Conservation (phyloP, 35 echinoderm and acorn worm species). For the Apostichopus japonicus region DNA sequence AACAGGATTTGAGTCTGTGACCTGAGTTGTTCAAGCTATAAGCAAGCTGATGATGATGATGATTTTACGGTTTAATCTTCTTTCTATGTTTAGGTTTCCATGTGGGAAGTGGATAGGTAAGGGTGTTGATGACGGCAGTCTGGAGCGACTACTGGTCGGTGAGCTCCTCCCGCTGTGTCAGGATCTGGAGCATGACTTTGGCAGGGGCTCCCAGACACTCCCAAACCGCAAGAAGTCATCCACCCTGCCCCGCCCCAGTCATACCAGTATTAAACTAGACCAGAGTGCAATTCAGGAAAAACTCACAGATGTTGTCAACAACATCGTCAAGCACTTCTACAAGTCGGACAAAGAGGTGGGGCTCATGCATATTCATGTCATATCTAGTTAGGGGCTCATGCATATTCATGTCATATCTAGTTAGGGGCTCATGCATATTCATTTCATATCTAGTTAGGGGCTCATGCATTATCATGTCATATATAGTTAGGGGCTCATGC, state of each 20-base stretch:
- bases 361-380: slow-evolving; percentile 18
- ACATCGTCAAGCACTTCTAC: slow-evolving; percentile 99
- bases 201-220: slow-evolving; percentile 69
- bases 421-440: no score
- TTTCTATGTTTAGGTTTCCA: slow-evolving; percentile 66
- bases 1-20: no score
- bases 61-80: no score
- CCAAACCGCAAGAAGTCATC: slow-evolving; percentile 56
- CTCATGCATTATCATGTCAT: no score
- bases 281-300: slow-evolving; percentile 86
- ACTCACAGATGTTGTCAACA: slow-evolving; percentile 95
- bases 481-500: no score
- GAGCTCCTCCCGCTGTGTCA: slow-evolving; percentile 72
- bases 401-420: no score
- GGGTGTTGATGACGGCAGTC: slow-evolving; percentile 91
- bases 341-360: slow-evolving; percentile 99
- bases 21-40: no score
- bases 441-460: no score
- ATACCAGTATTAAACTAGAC: slow-evolving; percentile 68
- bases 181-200: slow-evolving; percentile 70
- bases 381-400: no score
- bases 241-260: slow-evolving; percentile 26
- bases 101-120: slow-evolving; percentile 93
- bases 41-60: no score
- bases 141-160: slow-evolving; percentile 86